Evolutionary conservation across 2,888 invertebrate species (phyloP).

Genomic region (Nymphalis polychloros): DNA sequence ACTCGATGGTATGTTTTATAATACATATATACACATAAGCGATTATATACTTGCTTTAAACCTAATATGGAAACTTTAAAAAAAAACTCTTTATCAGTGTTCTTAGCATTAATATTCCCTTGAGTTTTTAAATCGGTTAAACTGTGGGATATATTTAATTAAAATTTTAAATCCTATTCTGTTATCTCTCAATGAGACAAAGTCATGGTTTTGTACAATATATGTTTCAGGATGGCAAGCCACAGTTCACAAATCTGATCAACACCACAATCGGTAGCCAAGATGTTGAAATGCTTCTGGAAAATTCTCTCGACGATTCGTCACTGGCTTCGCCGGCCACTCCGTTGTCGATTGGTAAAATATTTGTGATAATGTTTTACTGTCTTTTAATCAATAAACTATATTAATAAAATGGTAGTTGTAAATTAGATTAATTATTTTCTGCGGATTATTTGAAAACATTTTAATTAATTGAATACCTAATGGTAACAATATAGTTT

Average conservation of each 20-base stretch:
- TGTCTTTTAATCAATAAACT: constrained; percentile 28
- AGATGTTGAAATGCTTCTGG: constrained; percentile 85
- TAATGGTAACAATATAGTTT: no score
- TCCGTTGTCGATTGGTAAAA: constrained; percentile 77
- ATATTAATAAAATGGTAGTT: constrained; percentile 27
- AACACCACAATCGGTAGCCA: constrained; percentile 78
- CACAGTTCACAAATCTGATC: constrained; percentile 83
- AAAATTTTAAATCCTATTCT: no score
- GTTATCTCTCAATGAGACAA: no score
- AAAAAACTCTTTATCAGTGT: no score
- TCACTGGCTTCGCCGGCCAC: constrained; percentile 91
- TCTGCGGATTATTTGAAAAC: no score
- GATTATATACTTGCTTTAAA: no score
- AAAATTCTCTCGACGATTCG: constrained; percentile 90
- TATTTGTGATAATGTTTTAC: not conserved
- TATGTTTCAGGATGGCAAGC: constrained; percentile 74
- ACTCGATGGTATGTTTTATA: constrained; percentile 58
- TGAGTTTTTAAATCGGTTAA: not conserved
- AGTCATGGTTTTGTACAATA: no score
- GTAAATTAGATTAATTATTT: no score
- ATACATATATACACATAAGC: not conserved
- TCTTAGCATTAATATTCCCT: not conserved
- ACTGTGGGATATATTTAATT: no score
- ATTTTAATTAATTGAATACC: no score
- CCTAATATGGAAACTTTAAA: no score